These are phyloP conservation scores for Nebria salina DNA, from an alignment of 2,888 invertebrate species.

Conservation along the genomic window DNA sequence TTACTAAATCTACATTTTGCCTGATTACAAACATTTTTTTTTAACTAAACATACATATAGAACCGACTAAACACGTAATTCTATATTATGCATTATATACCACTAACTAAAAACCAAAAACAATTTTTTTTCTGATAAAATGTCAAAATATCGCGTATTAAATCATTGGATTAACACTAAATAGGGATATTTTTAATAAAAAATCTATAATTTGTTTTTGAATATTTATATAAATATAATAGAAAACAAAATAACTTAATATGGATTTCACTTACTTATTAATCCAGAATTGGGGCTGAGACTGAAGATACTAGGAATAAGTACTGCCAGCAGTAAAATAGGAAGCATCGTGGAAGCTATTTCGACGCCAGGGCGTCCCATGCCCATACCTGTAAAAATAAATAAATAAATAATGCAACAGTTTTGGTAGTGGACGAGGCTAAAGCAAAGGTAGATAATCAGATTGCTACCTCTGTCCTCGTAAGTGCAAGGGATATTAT, in stretches of 20 bases:
- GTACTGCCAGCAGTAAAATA: constrained; percentile 1
- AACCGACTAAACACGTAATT: no score
- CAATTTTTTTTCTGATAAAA: no score
- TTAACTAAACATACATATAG: no score
- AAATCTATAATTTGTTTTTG: no score
- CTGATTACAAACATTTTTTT: no score
- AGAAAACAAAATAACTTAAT: neutral
- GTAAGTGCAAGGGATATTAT: neutral
- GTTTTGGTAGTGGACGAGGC: neutral
- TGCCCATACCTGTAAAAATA: constrained; percentile 17
- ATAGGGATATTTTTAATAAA: no score
- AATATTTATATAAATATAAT: no score
- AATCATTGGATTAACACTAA: no score
- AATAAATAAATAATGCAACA: neutral
- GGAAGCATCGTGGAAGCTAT: constrained; percentile 21
- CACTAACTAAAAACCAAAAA: no score
- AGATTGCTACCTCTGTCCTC: constrained; percentile 12
- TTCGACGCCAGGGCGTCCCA: constrained; percentile 20
- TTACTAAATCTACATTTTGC: no score
- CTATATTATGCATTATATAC: no score
- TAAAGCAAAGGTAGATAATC: neutral
- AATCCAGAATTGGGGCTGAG: neutral
- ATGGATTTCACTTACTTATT: constrained; percentile 7
- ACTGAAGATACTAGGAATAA: constrained; percentile 4
- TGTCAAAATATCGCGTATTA: no score